Conservation (phyloP, 1,140 invertebrate genomes). For the Drosophila teissieri region DNA sequence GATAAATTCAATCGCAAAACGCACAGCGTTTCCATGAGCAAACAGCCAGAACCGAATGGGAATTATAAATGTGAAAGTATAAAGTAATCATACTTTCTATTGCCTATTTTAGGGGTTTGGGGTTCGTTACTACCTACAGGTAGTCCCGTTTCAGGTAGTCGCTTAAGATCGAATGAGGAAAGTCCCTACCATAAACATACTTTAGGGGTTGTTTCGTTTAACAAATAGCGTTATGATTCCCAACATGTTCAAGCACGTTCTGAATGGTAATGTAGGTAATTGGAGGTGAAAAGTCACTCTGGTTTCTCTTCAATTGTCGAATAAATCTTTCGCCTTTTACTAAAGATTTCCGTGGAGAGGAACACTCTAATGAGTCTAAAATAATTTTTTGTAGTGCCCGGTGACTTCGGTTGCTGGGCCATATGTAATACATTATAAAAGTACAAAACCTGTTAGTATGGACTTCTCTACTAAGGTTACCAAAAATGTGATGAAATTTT, state of each 20-base stretch:
- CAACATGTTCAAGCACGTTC: conserved; percentile 10
- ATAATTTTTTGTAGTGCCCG: conserved; percentile 72
- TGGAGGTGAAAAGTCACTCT: conserved; percentile 39
- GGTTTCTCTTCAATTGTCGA: conserved; percentile 83
- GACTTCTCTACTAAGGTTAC: not conserved
- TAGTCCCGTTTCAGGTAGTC: not conserved
- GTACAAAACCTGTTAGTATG: not conserved
- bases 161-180: too few species aligned
- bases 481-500: conserved; percentile 22
- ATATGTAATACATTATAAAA: conserved; percentile 24
- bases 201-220: not conserved
- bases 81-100: not conserved
- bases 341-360: conserved; percentile 85
- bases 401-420: conserved; percentile 10
- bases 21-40: not conserved
- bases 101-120: conserved; percentile 15
- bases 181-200: too few species aligned
- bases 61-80: conserved; percentile 3
- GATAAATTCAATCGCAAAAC: too few species aligned
- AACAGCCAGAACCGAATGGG: conserved; percentile 3
- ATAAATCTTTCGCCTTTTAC: conserved; percentile 86
- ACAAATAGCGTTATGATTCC: conserved; percentile 17
- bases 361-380: conserved; percentile 84
- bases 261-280: not conserved
- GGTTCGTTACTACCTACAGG: too few species aligned